Evolutionary conservation across 2,797 vertebrate species (phyloP).

Genomic region (Cercopithecus neglectus): DNA sequence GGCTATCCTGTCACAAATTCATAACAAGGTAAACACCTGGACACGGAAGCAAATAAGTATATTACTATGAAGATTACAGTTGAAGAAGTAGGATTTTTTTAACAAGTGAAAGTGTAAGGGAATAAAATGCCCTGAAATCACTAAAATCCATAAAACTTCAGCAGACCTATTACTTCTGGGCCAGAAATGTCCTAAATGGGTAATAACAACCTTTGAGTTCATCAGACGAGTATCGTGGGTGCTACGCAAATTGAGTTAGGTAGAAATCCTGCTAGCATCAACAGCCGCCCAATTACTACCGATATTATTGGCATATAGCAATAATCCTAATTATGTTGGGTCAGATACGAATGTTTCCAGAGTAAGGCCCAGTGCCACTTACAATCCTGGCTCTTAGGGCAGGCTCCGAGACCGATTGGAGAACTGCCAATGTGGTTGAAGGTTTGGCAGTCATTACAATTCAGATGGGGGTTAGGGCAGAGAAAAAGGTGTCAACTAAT

Average conservation of each 20-base stretch:
- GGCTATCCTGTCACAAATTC: slow-evolving; percentile 93
- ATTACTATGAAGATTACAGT: slow-evolving; percentile 90
- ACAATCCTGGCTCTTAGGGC: slow-evolving; percentile 93
- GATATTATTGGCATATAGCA: slow-evolving; percentile 74
- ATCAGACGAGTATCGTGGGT: slow-evolving; percentile 89
- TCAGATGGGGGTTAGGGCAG: slow-evolving; percentile 92
- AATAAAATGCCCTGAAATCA: slow-evolving; percentile 90
- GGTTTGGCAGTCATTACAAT: slow-evolving; percentile 93
- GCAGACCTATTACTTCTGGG: slow-evolving; percentile 90
- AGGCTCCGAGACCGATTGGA: slow-evolving; percentile 92
- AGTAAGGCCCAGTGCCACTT: slow-evolving; percentile 83
- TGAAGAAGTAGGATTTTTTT: slow-evolving; percentile 89
- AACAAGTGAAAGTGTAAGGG: slow-evolving; percentile 92
- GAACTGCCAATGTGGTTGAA: slow-evolving; percentile 93
- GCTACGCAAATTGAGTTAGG: slow-evolving; percentile 90
- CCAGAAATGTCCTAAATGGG: slow-evolving; percentile 42
- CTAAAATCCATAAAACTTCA: slow-evolving; percentile 89
- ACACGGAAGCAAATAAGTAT: slow-evolving; percentile 88
- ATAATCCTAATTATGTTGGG: neutral
- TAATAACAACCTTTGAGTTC: slow-evolving; percentile 91
- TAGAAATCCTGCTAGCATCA: slow-evolving; percentile 92
- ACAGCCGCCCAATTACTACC: slow-evolving; percentile 92
- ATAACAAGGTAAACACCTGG: slow-evolving; percentile 90
- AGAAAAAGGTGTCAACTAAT: slow-evolving; percentile 92
- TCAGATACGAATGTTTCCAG: neutral